phyloP scores from a whole-genome alignment of 1,140 invertebrate genomes.

The Phymorhynchus buccinoides region DNA sequence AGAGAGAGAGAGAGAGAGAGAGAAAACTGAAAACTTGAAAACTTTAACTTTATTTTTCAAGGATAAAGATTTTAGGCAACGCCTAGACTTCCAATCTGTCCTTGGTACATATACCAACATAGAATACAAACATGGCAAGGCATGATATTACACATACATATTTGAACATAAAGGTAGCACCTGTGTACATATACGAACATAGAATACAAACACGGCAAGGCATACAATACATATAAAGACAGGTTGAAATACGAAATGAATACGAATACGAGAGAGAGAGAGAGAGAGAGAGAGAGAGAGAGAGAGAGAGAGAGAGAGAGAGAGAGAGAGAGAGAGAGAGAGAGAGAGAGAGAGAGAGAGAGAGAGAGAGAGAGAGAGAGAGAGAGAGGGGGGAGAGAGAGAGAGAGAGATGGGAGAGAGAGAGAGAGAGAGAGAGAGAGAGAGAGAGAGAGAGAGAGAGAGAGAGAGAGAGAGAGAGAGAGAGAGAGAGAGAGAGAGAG shows the following conservation, averaged over 20 bases:
- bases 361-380: background rate
- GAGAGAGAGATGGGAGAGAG: background rate
- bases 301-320: background rate
- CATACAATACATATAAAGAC: no score
- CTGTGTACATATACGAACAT: no score
- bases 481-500: background rate
- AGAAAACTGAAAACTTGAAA: background rate
- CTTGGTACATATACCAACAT: no score
- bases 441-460: background rate
- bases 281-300: background rate
- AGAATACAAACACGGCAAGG: no score
- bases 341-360: conserved; percentile 16
- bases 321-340: background rate
- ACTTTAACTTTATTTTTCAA: no score
- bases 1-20: background rate
- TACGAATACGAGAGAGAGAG: background rate
- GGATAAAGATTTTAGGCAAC: no score
- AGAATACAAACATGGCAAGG: no score
- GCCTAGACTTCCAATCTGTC: no score
- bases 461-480: background rate
- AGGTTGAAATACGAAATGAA: no score
- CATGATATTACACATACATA: no score
- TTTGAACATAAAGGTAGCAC: no score
- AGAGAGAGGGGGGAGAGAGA: background rate
- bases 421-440: background rate